A percentile compares a stretch with the other conserved stretches of the same genome.
phyloP scores from a whole-genome alignment of 2,797 vertebrate genomes.

The Capromys pilorides region DNA sequence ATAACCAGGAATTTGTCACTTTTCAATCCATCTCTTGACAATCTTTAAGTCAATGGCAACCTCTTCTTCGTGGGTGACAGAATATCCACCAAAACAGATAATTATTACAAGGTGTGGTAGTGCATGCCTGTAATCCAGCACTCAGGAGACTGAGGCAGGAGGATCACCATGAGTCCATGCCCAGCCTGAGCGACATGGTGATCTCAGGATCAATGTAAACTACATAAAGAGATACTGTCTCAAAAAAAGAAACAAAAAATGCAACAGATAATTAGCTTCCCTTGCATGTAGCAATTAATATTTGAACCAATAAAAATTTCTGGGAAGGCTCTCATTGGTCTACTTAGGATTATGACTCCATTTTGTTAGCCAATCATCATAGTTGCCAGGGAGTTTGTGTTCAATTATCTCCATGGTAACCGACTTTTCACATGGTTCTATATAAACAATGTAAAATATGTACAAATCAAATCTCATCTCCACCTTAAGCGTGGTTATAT shows the following conservation, averaged over 20 bases:
- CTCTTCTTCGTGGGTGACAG: slow-evolving; percentile 31
- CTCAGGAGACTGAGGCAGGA: not conserved
- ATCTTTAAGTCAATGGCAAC: slow-evolving; percentile 35
- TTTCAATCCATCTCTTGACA: slow-evolving; percentile 14
- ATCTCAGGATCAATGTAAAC: not conserved
- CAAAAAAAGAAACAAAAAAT: not conserved
- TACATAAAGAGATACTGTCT: not conserved
- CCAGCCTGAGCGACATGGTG: not conserved
- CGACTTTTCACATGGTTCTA: slow-evolving; percentile 42
- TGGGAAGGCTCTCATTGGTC: not conserved
- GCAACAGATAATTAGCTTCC: not conserved
- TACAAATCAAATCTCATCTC: slow-evolving; percentile 34
- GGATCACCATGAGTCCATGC: not conserved
- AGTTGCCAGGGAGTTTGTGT: slow-evolving; percentile 26
- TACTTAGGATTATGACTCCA: not conserved
- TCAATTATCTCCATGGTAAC: not conserved
- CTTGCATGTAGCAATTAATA: slow-evolving; percentile 22
- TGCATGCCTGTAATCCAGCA: not conserved
- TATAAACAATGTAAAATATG: slow-evolving; percentile 32
- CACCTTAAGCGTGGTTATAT: not conserved
- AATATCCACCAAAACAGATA: not conserved
- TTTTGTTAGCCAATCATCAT: slow-evolving; percentile 48
- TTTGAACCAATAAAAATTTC: not conserved
- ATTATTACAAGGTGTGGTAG: not conserved
- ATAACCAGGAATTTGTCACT: slow-evolving; percentile 16